Conservation (phyloP, 2,797 vertebrate genomes). For the Sylvilagus floridanus region DNA sequence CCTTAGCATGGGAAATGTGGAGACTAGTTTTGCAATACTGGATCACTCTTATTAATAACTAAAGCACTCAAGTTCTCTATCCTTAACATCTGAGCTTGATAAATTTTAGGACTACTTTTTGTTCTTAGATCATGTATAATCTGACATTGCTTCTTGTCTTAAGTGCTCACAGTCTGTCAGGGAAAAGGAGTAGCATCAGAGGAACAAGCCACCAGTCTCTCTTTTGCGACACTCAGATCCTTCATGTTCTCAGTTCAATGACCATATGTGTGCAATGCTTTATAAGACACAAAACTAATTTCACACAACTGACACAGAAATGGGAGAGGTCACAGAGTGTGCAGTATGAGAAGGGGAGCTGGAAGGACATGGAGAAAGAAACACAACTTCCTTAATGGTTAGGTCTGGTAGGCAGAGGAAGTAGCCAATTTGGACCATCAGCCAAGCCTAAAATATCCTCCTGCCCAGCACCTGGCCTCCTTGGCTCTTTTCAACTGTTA, state of each 20-base stretch:
- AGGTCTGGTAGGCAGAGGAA: constrained; percentile 55
- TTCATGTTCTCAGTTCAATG: neutral
- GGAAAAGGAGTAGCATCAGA: neutral
- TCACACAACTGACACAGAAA: neutral
- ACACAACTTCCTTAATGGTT: constrained; percentile 50
- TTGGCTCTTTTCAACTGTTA: constrained; percentile 75
- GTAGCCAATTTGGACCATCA: constrained; percentile 69
- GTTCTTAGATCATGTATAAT: neutral
- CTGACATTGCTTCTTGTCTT: neutral
- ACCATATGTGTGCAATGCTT: neutral
- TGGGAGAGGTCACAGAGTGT: neutral
- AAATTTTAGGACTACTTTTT: constrained; percentile 3
- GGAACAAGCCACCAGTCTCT: neutral
- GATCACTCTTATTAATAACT: neutral
- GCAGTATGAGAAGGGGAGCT: neutral
- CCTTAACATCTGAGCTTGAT: neutral
- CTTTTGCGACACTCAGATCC: neutral
- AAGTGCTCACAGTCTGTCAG: neutral
- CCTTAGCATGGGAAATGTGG: neutral
- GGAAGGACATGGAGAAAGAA: neutral
- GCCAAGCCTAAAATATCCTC: constrained; percentile 80
- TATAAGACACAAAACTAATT: neutral
- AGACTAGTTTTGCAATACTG: neutral
- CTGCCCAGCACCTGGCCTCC: constrained; percentile 82
- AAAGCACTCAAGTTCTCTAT: neutral